Conservation (phyloP, 2,113 vertebrate genomes). For the Podocnemis expansa region DNA sequence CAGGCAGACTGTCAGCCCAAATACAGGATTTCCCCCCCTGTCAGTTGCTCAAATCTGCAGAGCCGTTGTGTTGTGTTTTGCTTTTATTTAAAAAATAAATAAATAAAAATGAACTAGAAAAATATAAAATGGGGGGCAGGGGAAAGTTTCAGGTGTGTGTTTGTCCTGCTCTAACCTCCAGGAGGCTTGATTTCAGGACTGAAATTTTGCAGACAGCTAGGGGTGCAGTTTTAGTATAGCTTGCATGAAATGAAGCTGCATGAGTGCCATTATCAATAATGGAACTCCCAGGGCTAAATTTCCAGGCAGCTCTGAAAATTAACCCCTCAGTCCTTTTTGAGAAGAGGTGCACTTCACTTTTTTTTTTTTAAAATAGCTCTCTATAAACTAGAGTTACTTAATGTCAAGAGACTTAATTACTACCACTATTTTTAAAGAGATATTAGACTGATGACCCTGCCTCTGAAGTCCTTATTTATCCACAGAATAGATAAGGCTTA, state of each 20-base stretch:
- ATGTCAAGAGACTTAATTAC: not conserved
- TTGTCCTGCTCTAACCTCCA: conserved; percentile 54
- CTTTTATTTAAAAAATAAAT: conserved; percentile 13
- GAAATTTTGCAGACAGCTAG: conserved; percentile 53
- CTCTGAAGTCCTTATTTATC: too few relatives aligned
- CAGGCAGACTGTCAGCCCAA: not conserved
- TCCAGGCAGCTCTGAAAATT: conserved; percentile 69
- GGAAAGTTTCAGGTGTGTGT: conserved; percentile 51
- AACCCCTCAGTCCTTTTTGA: conserved; percentile 64
- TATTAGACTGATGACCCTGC: not conserved
- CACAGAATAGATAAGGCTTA: too few relatives aligned
- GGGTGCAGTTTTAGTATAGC: conserved; percentile 52
- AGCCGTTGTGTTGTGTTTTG: not conserved
- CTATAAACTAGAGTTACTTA: not conserved
- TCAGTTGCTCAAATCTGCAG: not conserved
- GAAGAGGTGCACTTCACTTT: conserved; percentile 11
- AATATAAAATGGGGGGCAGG: not conserved
- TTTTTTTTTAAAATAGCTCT: not conserved
- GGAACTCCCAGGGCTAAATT: conserved; percentile 69
- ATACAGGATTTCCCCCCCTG: not conserved
- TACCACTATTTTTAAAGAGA: accelerated
- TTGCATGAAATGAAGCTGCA: conserved; percentile 58
- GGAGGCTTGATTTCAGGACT: conserved; percentile 64
- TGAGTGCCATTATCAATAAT: conserved; percentile 67
- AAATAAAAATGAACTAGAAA: not conserved